Evolutionary conservation across 2,888 invertebrate species (phyloP).

Genomic region (Agrilus biguttatus): DNA sequence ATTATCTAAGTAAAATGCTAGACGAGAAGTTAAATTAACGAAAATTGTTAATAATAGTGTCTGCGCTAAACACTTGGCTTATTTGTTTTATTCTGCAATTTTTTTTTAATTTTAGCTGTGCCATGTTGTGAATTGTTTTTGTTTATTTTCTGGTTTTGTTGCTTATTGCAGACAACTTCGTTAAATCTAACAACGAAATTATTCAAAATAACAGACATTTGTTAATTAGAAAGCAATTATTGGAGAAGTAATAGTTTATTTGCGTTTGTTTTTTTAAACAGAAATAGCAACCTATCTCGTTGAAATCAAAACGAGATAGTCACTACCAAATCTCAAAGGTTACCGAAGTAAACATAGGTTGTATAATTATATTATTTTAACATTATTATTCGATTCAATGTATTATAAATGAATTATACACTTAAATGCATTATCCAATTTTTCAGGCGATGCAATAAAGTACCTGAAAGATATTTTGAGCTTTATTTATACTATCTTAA

Average conservation of each 20-base stretch:
- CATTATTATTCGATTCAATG: slow-evolving; percentile 15
- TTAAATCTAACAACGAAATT: too few relatives aligned
- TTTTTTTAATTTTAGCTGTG: not conserved
- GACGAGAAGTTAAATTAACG: too few relatives aligned
- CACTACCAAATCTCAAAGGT: slow-evolving; percentile 23
- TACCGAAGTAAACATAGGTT: slow-evolving; percentile 23
- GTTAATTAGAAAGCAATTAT: too few relatives aligned
- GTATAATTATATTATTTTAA: slow-evolving; percentile 10
- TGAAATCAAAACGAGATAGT: slow-evolving; percentile 7
- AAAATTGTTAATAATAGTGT: too few relatives aligned
- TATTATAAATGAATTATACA: slow-evolving; percentile 25
- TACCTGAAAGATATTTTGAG: slow-evolving; percentile 22
- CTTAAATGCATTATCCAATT: slow-evolving; percentile 23
- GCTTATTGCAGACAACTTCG: too few relatives aligned
- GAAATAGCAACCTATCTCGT: not conserved
- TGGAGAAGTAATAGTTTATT: slow-evolving; percentile 2
- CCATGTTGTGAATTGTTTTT: slow-evolving; percentile 4
- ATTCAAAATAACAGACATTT: too few relatives aligned
- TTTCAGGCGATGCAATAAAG: slow-evolving; percentile 29
- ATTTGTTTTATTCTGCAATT: slow-evolving; percentile 5
- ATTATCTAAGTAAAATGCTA: too few relatives aligned
- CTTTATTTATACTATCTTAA: slow-evolving; percentile 5
- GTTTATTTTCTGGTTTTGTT: slow-evolving; percentile 8
- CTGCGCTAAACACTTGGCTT: not conserved
- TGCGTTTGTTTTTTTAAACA: slow-evolving; percentile 12